A percentile compares a stretch with the other conserved stretches of the same genome.
Conservation (phyloP, 2,888 invertebrate genomes). For the Luperina testacea region DNA sequence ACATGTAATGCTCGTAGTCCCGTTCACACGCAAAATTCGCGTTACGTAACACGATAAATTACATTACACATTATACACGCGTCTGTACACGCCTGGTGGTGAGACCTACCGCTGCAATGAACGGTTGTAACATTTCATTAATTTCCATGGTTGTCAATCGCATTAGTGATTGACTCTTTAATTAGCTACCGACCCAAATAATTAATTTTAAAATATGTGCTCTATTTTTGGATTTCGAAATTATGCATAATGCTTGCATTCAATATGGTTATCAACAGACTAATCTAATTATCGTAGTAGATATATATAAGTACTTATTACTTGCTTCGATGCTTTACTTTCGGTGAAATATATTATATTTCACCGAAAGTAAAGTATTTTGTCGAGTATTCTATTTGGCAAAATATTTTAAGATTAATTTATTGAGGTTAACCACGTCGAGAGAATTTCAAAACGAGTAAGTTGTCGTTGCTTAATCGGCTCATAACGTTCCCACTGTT, state of each 20-base stretch:
- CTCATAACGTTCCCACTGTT: not conserved
- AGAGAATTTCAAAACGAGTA: not conserved
- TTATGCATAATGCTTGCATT: not conserved
- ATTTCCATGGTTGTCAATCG: constrained; percentile 18
- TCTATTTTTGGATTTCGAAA: not conserved
- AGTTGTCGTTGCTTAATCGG: not conserved
- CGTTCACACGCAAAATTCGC: not conserved
- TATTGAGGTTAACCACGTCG: not conserved
- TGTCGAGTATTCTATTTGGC: not conserved
- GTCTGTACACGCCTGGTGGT: not conserved
- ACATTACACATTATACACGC: not conserved
- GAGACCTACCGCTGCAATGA: not conserved
- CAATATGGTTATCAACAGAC: not conserved
- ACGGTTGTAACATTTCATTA: not conserved
- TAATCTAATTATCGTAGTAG: not conserved
- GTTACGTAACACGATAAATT: not conserved
- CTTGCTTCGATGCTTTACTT: not conserved
- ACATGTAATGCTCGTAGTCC: not conserved
- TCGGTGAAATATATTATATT: no score
- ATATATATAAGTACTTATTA: not conserved
- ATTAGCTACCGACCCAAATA: not conserved
- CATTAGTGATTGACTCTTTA: constrained; percentile 8
- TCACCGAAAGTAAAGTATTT: not conserved
- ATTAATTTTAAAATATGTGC: not conserved
- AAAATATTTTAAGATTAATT: not conserved